phyloP scores from a whole-genome alignment of 2,113 vertebrate genomes.

The Steatornis caripensis region DNA sequence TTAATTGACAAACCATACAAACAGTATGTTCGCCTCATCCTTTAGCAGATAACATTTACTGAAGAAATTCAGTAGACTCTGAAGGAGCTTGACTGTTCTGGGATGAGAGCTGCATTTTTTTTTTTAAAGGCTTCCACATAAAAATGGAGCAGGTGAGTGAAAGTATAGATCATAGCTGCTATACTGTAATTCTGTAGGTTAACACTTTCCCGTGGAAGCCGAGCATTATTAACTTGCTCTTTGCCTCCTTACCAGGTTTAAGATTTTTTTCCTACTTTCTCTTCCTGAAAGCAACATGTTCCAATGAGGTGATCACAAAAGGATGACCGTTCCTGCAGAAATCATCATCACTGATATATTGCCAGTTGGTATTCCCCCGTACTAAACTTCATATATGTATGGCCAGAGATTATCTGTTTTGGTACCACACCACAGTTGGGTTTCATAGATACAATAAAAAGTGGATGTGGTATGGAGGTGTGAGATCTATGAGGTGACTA shows the following conservation, averaged over 20 bases:
- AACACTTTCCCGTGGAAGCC: neutral
- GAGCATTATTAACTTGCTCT: neutral
- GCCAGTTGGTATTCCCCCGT: neutral
- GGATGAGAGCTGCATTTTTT: neutral
- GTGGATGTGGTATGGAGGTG: neutral
- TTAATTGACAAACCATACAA: neutral
- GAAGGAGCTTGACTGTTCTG: neutral
- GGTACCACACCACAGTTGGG: neutral
- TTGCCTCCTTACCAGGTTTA: neutral
- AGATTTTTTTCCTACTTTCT: neutral
- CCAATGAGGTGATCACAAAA: neutral
- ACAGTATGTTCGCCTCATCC: neutral
- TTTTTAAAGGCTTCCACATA: neutral
- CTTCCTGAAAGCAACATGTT: neutral
- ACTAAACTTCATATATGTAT: accelerated
- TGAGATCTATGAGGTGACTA: neutral
- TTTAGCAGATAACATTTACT: neutral
- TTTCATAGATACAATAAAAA: neutral
- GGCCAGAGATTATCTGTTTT: neutral
- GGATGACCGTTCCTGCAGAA: neutral
- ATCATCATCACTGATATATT: neutral
- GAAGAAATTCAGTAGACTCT: neutral
- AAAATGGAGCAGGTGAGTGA: neutral
- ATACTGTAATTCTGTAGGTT: neutral
- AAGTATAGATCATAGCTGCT: neutral